A percentile compares a stretch with the other conserved stretches of the same genome.
phyloP scores from a whole-genome alignment of 2,113 vertebrate genomes.

The Crypturellus undulatus region DNA sequence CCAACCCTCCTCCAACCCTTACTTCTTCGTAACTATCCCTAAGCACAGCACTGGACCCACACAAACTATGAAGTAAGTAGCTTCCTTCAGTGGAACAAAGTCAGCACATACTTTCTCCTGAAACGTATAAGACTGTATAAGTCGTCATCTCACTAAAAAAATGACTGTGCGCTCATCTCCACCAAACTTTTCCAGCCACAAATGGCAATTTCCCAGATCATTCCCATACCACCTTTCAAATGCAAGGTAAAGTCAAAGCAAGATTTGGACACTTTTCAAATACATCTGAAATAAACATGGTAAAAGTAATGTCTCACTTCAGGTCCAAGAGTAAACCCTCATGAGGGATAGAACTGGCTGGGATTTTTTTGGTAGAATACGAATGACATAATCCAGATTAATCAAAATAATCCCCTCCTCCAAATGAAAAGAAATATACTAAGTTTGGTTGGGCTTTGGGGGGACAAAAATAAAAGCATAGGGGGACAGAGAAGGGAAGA shows the following conservation, averaged over 20 bases:
- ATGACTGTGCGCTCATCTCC: not conserved
- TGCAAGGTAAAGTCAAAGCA: not conserved
- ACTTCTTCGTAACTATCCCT: not conserved
- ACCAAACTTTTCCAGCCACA: not conserved
- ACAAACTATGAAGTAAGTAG: not conserved
- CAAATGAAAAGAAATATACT: not conserved
- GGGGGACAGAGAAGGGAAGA: not conserved
- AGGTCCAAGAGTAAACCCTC: not conserved
- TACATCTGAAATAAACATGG: not conserved
- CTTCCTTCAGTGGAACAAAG: not conserved
- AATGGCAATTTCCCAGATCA: not conserved
- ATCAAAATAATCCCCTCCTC: not conserved
- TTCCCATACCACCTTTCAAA: not conserved
- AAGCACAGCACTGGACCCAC: not conserved
- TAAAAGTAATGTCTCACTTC: not conserved
- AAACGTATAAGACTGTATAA: not conserved
- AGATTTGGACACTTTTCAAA: not conserved
- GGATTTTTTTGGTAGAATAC: not conserved
- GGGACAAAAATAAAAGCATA: not conserved
- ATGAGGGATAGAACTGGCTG: rapidly evolving
- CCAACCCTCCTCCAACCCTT: not conserved
- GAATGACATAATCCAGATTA: not conserved
- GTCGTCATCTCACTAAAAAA: not conserved
- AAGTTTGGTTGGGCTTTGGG: rapidly evolving
- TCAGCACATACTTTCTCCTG: not conserved